Base-by-base conservation (phyloP, 2,113 vertebrate species). In the Xiphophorus hellerii region DNA sequence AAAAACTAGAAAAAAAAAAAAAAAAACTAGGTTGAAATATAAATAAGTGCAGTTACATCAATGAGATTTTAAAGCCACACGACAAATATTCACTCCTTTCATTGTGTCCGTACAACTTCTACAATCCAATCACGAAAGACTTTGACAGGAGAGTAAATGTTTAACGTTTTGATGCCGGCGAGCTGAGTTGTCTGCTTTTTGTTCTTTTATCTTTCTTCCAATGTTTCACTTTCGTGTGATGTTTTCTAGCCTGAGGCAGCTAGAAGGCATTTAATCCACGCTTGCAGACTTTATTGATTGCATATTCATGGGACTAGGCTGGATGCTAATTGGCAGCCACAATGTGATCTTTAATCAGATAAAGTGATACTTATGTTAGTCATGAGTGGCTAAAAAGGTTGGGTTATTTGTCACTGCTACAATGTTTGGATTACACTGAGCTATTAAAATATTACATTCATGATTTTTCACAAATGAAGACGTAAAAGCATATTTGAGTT, bases 391-490 rank as follows among this genome's bases (percentile, higher is more conserved):
- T 83, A 71, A 81, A 85, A 83, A 86, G 82, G 69, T 84, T 60
- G 30, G 30, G 73, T 77, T 89, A 89, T 87, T 90, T 82, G 88
- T 80, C 86, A 79, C 54, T 83, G 76, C 84, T 77, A 84, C 77
- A 84, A 63, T 83, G 51, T 69, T 31, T 48, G 44, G 44, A 48
- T 48, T 48, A 48, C 5, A 11, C 44, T 60, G 69, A 79, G 84
- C 80, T 83, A 84, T 84, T 81, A 70, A 77, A 85, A 83, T 78
- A 91, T 86, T 72, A 84, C 87, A 81, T 81, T 82, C 84, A 87
- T 80, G 86, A 84, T 85, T 78, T 66, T 27, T 71, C 71, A 9
- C 77, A 77, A 87, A 90, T 91, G 87, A 85, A 83, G 71, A 61
- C 80, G 61, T 77, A 42, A 76, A 78, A 66, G 80, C 35, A 69